Percentiles rank a stretch among this genome's conserved stretches.
phyloP scores from a whole-genome alignment of 2,888 invertebrate species.

The Dermolepida albohirtum region DNA sequence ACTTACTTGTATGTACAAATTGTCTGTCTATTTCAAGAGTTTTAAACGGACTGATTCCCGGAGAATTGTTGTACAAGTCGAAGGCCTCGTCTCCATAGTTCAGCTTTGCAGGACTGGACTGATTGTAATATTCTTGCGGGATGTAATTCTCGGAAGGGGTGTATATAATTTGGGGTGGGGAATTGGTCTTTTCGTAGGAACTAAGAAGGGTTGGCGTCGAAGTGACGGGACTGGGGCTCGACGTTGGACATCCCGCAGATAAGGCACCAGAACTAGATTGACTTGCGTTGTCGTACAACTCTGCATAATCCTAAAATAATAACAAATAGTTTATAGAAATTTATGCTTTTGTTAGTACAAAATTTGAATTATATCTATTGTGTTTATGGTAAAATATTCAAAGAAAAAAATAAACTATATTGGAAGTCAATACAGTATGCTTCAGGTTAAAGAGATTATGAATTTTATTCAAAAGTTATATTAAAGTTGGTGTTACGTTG shows the following conservation, averaged over 20 bases:
- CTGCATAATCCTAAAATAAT: conserved; percentile 62
- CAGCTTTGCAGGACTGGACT: conserved; percentile 62
- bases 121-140: conserved; percentile 50
- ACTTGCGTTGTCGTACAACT: conserved; percentile 66
- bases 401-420: too few relatives aligned
- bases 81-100: conserved; percentile 59
- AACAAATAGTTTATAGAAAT: neutral
- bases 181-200: conserved; percentile 49
- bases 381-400: too few relatives aligned
- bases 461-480: too few relatives aligned
- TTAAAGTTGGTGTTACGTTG: too few relatives aligned
- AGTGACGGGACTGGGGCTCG: conserved; percentile 61
- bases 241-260: conserved; percentile 58
- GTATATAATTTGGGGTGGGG: conserved; percentile 48
- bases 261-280: conserved; percentile 63
- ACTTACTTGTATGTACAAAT: conserved; percentile 55
- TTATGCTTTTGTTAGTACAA: too few relatives aligned
- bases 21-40: conserved; percentile 54
- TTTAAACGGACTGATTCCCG: conserved; percentile 61
- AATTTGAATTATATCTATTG: too few relatives aligned
- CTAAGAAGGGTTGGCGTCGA: conserved; percentile 52
- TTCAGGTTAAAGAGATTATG: too few relatives aligned
- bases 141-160: conserved; percentile 54
- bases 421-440: too few relatives aligned
- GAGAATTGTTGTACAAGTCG: conserved; percentile 54